Base-by-base conservation (phyloP, 2,797 vertebrate species). In the Mustela erminea region DNA sequence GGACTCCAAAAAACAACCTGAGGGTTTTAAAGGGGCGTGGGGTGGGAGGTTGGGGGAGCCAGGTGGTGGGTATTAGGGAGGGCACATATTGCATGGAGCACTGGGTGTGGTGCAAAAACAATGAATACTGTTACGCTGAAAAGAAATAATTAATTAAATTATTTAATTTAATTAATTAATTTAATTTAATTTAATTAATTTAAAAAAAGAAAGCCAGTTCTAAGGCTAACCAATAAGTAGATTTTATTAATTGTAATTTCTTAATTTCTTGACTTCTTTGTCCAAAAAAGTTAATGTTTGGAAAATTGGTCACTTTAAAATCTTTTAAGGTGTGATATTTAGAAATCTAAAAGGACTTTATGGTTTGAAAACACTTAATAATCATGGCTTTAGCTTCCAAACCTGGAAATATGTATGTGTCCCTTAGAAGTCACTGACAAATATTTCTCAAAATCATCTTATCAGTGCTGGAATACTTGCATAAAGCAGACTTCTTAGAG, bases 241-340 rank as follows among this genome's bases (percentile, higher is more conserved):
- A 49, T 68, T 87, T 93, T 78, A 85, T 83, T 96, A 41, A 66
- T 43, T 64, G 35, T 62, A 82, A 90, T 93, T 95, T 95, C 64
- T 92, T 82, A 81, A 80, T 91, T 78, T 96, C n/a, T 82, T 90
- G 60, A 74, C 25, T 49, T 72, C 29, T 62, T 93, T 72, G 20
- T 82, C n/a, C 60, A 35, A 54, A 95, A 92, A 68, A 20, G 41
- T 56, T 83, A 88, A 11, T 74, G 27, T 83, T 89, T 86, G 12
- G 41, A 83, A 74, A 90, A 70, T 32, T n/a, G 29, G 18, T 13
- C 60, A 84, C 54, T 95, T 90, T 35, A 66, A 93, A 92, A 25
- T 68, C 17, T 91, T 92, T 93, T 93, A 54, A 83, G n/a, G 10
- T 80, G n/a, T 90, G 46, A 84, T 25, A 84, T 75, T 92, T 96